Base-by-base conservation (phyloP, 2,113 vertebrate genomes). In the Phalacrocorax carbo region DNA sequence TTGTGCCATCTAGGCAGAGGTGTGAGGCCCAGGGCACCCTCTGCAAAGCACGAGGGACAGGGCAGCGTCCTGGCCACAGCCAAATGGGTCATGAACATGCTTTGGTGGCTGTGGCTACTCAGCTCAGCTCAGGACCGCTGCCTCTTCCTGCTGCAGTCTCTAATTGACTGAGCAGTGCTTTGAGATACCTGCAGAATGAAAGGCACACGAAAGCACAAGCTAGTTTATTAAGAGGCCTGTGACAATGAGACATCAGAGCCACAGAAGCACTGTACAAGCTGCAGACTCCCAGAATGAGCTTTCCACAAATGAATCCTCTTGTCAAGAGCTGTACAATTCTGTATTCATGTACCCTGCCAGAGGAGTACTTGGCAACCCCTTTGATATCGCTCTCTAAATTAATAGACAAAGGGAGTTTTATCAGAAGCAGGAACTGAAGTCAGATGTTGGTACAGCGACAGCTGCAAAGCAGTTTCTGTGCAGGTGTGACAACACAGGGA, bases 361-460 rank as follows among this genome's bases (percentile, higher is more conserved):
- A 96, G 95, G 40, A 86, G 95, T 76, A 93, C 94, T 97, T 97
- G 96, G 96, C 94, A 97, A 95, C 86, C 85, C 95, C 94, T 96
- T 92, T 95, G 94, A 97, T 96, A 94, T 88, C 55, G 1, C 88
- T 96, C 94, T 96, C 73, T 94, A 97, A 97, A 97, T 96, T 97
- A 97, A 95, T 55, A 95, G 76, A 93, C 79, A 97, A 94, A 94
- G 91, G 71, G 95, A 84, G 93, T 89, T 96, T 87, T 97, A 95
- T 90, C 88, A 97, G 92, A 96, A 96, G 71, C 91, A 97, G 93
- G 88, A 97, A 95, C 86, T 88, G 96, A 49, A 95, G 66, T 96
- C 95, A 97, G 91, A 92, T 95, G 86, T 91, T 32, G 32, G 88
- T 92, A 81, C 70, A 86, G 90, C 15, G 81, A 96, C 90, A 97